These are phyloP conservation scores for Grammomys dolichurus DNA, from an alignment of 2,113 vertebrate genomes.

Conservation along the genomic window DNA sequence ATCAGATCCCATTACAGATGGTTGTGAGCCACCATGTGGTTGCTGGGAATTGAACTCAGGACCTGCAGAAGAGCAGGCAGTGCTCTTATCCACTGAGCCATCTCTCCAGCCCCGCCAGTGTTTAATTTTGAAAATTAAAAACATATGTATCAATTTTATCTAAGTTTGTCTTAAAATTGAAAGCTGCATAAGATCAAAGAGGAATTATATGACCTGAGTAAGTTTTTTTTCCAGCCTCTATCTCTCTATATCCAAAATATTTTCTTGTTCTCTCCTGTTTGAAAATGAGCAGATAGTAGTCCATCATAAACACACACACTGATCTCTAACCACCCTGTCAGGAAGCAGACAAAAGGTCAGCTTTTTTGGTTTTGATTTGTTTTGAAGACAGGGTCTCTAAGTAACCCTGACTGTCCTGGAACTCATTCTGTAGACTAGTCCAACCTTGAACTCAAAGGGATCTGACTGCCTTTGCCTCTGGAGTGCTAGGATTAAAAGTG, in stretches of 20 bases:
- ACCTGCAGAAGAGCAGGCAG: too few species aligned
- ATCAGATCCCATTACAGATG: too few species aligned
- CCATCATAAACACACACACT: not conserved
- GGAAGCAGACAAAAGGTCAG: not conserved
- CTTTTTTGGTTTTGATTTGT: too few species aligned
- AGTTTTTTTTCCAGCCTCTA: not conserved
- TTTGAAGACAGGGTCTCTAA: not conserved
- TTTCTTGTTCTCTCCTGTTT: not conserved
- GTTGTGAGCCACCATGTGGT: too few species aligned
- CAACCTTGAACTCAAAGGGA: too few species aligned
- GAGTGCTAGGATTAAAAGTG: not conserved
- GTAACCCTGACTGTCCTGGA: not conserved
- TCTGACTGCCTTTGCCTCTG: too few species aligned
- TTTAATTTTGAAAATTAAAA: not conserved
- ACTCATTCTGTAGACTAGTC: too few species aligned
- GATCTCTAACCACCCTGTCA: not conserved
- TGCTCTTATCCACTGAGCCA: too few species aligned
- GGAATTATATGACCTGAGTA: not conserved
- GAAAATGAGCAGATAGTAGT: not conserved
- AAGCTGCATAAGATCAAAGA: slow-evolving; percentile 53
- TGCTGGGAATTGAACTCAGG: too few species aligned
- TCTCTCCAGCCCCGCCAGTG: too few species aligned
- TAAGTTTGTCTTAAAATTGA: slow-evolving; percentile 46
- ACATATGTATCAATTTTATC: not conserved
- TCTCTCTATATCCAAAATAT: not conserved